Conservation (phyloP, 2,888 invertebrate genomes). For the Xanthia togata region DNA sequence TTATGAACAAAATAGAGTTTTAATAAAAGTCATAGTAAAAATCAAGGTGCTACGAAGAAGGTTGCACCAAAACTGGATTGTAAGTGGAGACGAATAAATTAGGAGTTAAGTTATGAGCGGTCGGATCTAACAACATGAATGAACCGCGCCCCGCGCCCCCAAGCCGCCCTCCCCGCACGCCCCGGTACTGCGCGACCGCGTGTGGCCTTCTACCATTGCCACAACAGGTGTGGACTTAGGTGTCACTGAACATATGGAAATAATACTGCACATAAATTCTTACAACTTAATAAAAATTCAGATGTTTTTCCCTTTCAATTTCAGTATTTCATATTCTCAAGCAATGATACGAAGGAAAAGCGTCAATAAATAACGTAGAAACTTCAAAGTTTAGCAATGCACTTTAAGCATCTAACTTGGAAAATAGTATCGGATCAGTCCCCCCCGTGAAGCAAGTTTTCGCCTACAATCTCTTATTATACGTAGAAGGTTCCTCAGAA, state of each 20-base stretch:
- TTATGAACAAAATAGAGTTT: slow-evolving; percentile 45
- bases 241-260: slow-evolving; percentile 32
- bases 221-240: slow-evolving; percentile 79
- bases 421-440: background rate
- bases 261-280: background rate
- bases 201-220: slow-evolving; percentile 86
- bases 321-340: background rate
- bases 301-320: background rate
- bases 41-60: slow-evolving; percentile 80
- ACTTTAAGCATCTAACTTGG: background rate
- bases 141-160: slow-evolving; percentile 81
- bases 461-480: background rate
- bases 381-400: background rate
- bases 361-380: too few species aligned
- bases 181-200: slow-evolving; percentile 78
- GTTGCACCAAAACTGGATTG: slow-evolving; percentile 82
- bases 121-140: slow-evolving; percentile 90
- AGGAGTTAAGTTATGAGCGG: slow-evolving; percentile 90
- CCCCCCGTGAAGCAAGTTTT: background rate
- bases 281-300: background rate
- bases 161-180: slow-evolving; percentile 65
- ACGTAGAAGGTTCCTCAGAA: too few species aligned
- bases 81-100: slow-evolving; percentile 87
- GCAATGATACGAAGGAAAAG: background rate
- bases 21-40: slow-evolving; percentile 73